phyloP scores from a whole-genome alignment of 2,888 invertebrate species.

The Leptura quadrifasciata region DNA sequence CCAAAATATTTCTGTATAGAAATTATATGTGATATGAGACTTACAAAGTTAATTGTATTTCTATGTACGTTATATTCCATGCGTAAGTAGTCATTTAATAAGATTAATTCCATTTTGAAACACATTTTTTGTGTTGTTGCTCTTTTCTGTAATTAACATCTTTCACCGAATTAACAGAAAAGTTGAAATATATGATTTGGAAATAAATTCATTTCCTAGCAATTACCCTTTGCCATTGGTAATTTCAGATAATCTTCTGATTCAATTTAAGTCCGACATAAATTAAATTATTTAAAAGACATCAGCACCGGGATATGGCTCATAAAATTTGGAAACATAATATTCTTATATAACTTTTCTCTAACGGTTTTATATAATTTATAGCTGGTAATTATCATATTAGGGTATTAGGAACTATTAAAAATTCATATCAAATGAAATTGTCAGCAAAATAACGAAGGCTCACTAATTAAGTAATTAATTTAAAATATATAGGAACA shows the following conservation, averaged over 20 bases:
- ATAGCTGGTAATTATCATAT: neutral
- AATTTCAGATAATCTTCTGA: neutral
- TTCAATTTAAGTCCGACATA: slow-evolving; percentile 6
- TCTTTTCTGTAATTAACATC: neutral
- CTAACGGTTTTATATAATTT: neutral
- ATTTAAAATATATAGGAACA: neutral
- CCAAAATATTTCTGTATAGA: too few species aligned
- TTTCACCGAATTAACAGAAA: neutral
- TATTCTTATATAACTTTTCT: neutral
- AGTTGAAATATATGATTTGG: slow-evolving; percentile 2
- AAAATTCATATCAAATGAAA: neutral
- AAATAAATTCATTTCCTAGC: slow-evolving; percentile 6
- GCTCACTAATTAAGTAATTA: neutral
- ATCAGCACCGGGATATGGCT: neutral
- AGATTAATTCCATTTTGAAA: neutral
- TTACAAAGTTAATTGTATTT: too few species aligned
- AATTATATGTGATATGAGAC: too few species aligned
- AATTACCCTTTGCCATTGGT: slow-evolving; percentile 8
- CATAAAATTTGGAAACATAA: neutral
- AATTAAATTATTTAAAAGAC: slow-evolving; percentile 10
- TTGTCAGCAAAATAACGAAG: neutral
- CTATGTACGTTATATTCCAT: too few species aligned
- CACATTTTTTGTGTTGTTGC: neutral
- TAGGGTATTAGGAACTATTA: neutral
- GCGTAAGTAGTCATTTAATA: neutral